Evolutionary conservation across 37 sponge, comb jelly and placozoan species (phyloP), one percentile per base, ranked within the genome.

Genomic region (Axinella damicornis): DNA sequence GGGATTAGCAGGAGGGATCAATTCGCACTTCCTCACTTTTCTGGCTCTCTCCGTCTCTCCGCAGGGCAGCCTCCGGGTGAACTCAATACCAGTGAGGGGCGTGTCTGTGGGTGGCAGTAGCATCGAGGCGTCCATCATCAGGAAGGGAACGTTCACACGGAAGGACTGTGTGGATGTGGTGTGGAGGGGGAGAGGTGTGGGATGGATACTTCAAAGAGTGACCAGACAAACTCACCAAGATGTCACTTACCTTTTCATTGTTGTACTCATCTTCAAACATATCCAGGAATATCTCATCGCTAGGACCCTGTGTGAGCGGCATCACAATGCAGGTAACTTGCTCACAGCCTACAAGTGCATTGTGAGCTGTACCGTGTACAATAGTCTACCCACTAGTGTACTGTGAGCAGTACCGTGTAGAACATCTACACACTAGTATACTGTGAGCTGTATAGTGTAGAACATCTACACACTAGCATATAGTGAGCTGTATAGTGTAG

Each of bases 71-170:
- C 98, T 83, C 19, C 89, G 83, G 31, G 92, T 85, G 73, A 98
- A 95, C 71, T 93, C 96, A 57, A 98, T 91, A 15, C 98, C 96
- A 60, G 98, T 95, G 14, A 93, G 83, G 19, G 98, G 96, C 5
- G 98, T 95, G 87, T 83, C 90, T 35, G 90, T 85, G 22, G 95
- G 96, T 19, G 94, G 94, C 66, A 98, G 94, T n/a, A 98, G 83
- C 89, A 95, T 89, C 59, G 87, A 78, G n/a, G 76, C 89, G 40
- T 98, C 96, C 79, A 87, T 93, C 84, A 95, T 76, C 62, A 96
- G 82, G 41, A 79, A 86, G 13, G 69, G 78, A 18, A 85, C 56
- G n/a, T 89, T 85, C 32, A 91, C 53, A 11, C 71, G 41, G 55
- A 82, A 80, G 5, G 57, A 19, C 90, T 89, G 55, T 30, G 34